Conservation (phyloP, 53 echinoderm and acorn worm genomes). For the Luidia sarsii region DNA sequence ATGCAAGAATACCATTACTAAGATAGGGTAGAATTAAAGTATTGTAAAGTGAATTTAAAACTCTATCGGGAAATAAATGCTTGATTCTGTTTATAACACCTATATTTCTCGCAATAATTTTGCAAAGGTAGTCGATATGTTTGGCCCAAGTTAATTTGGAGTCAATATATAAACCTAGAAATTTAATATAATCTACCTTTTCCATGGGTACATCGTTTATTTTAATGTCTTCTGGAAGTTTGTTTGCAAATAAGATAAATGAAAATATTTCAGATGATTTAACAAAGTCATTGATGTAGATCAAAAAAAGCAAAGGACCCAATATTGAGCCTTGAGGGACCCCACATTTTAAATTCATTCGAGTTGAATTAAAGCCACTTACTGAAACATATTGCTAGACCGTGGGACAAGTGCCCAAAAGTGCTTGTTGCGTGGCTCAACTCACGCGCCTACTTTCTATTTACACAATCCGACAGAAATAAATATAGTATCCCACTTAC, state of each 20-base stretch:
- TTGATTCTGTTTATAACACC: constrained; percentile 24
- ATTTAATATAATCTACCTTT: background rate
- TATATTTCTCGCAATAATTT: constrained; percentile 19
- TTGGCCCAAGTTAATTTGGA: background rate
- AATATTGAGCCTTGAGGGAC: background rate
- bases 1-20: constrained; percentile 12
- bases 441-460: too few relatives aligned
- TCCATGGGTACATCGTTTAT: background rate
- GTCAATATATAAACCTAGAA: background rate
- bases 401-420: too few relatives aligned
- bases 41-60: background rate
- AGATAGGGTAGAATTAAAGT: constrained; percentile 9
- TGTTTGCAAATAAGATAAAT: background rate
- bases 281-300: background rate
- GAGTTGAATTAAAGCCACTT: background rate
- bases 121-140: background rate
- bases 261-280: too few relatives aligned
- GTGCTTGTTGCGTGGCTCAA: too few relatives aligned
- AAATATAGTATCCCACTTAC: too few relatives aligned
- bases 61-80: background rate
- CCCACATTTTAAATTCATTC: background rate
- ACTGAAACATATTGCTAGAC: background rate
- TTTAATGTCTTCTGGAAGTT: background rate
- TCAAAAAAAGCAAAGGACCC: background rate
- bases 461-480: too few relatives aligned